Evolutionary conservation across 2,113 vertebrate species (phyloP).

Genomic region (Saccopteryx bilineata): DNA sequence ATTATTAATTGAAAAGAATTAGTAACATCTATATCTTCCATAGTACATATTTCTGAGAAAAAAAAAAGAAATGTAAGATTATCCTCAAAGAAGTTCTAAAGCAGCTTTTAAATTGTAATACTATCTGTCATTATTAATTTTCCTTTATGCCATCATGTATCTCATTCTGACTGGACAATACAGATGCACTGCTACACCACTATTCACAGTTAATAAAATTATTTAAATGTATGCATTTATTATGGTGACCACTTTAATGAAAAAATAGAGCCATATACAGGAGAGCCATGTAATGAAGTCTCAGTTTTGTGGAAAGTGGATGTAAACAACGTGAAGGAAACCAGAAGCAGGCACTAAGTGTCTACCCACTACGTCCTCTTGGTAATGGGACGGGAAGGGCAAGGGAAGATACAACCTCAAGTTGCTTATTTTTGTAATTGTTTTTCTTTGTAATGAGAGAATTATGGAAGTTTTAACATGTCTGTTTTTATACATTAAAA

Average conservation of each 20-base stretch:
- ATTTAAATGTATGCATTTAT: not conserved
- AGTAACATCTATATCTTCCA: not conserved
- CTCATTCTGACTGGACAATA: not conserved
- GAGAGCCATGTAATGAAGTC: not conserved
- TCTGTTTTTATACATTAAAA: conserved; percentile 4
- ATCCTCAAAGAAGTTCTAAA: conserved; percentile 11
- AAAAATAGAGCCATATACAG: not conserved
- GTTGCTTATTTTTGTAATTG: not conserved
- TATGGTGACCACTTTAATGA: not conserved
- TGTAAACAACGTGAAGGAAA: not conserved
- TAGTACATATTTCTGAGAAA: not conserved
- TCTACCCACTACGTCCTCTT: not conserved
- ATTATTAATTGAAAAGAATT: not conserved
- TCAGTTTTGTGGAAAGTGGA: not conserved
- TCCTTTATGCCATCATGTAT: not conserved
- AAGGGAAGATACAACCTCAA: not conserved
- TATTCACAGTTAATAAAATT: not conserved
- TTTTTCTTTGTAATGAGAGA: not conserved
- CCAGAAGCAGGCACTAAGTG: not conserved
- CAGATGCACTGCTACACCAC: not conserved
- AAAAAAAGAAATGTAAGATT: not conserved
- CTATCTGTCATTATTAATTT: not conserved
- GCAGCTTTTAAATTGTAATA: not conserved
- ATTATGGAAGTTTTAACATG: not conserved
- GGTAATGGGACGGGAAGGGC: not conserved